Evolutionary conservation across 2,888 invertebrate species (phyloP).

Genomic region (Philereme transversata): DNA sequence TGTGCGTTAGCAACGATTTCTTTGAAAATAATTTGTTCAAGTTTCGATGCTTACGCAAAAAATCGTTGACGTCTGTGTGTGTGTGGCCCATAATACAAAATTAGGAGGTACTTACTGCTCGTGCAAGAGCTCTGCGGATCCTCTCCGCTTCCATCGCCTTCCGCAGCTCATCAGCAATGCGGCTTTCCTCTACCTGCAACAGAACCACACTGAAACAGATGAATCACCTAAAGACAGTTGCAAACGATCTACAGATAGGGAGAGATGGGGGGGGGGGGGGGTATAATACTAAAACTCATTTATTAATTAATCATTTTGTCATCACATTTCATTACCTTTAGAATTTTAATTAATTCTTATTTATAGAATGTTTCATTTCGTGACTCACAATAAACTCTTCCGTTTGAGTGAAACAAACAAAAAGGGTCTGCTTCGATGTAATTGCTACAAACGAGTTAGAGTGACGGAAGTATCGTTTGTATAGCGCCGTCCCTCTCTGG

Average conservation of each 20-base stretch:
- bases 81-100: too few species aligned
- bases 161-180: conserved; percentile 56
- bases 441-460: neutral
- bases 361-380: neutral
- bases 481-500: neutral
- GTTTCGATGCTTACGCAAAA: too few species aligned
- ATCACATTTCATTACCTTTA: neutral
- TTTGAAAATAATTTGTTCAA: too few species aligned
- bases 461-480: neutral
- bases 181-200: conserved; percentile 15
- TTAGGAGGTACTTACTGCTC: conserved; percentile 54
- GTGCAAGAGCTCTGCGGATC: conserved; percentile 59
- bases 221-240: too few species aligned
- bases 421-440: neutral
- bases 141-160: conserved; percentile 55
- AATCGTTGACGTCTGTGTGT: too few species aligned
- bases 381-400: neutral
- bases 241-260: too few species aligned
- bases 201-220: neutral
- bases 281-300: too few species aligned
- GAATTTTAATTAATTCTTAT: neutral
- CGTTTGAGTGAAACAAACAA: neutral
- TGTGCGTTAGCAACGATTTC: too few species aligned
- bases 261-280: too few species aligned
- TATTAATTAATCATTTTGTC: too few species aligned